Evolutionary conservation across 2,888 invertebrate species (phyloP).

Genomic region (Ptilodon capucinus): DNA sequence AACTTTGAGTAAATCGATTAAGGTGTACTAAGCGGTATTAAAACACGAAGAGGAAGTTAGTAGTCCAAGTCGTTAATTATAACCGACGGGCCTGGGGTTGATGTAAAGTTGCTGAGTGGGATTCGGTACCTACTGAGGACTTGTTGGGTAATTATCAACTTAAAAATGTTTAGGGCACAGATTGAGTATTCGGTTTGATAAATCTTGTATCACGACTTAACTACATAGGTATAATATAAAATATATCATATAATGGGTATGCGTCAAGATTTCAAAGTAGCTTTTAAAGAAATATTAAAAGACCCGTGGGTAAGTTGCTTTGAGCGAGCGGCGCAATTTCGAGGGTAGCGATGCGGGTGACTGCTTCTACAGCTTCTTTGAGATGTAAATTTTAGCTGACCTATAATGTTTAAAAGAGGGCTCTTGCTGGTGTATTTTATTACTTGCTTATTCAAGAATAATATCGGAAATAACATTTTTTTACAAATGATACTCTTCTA

Average conservation of each 20-base stretch:
- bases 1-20: conserved; percentile 22
- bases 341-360: conserved; percentile 5
- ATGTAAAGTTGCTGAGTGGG: too few relatives aligned
- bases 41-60: conserved; percentile 26
- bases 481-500: conserved; percentile 30
- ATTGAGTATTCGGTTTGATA: too few relatives aligned
- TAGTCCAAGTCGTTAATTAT: conserved; percentile 43
- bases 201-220: too few relatives aligned
- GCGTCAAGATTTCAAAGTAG: neutral
- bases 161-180: too few relatives aligned
- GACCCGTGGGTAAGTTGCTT: neutral
- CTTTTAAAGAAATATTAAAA: neutral
- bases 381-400: conserved; percentile 56
- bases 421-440: conserved; percentile 44
- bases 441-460: conserved; percentile 55
- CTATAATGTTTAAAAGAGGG: conserved; percentile 54
- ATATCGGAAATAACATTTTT: conserved; percentile 55
- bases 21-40: conserved; percentile 24
- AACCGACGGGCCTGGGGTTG: conserved; percentile 28
- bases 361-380: conserved; percentile 46
- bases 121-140: conserved; percentile 36
- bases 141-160: too few relatives aligned
- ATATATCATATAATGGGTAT: too few relatives aligned
- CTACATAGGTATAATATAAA: too few relatives aligned
- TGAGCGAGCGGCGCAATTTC: neutral